These are phyloP conservation scores for Corbicula japonica DNA, from an alignment of 2,888 invertebrate genomes.

Conservation along the genomic window DNA sequence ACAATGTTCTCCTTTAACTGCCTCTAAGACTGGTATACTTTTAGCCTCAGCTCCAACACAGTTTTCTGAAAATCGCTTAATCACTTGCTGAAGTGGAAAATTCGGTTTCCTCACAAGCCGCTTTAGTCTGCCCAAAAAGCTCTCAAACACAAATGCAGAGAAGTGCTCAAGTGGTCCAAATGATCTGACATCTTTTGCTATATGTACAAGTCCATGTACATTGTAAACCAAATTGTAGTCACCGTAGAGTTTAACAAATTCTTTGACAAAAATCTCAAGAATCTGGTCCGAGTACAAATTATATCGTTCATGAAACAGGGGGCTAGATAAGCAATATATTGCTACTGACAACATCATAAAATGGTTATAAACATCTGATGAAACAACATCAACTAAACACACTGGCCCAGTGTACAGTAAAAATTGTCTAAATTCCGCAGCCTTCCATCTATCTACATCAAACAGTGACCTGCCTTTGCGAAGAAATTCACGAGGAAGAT, in stretches of 20 bases:
- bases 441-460: conserved; percentile 76
- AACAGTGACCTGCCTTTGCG: conserved; percentile 66
- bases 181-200: conserved; percentile 79
- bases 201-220: conserved; percentile 83
- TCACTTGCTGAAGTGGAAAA: conserved; percentile 41
- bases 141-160: conserved; percentile 84
- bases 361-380: conserved; percentile 60
- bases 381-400: conserved; percentile 58
- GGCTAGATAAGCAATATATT: conserved; percentile 63
- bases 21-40: conserved; percentile 3
- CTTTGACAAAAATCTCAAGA: conserved; percentile 58
- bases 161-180: conserved; percentile 80
- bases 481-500: conserved; percentile 70
- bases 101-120: conserved; percentile 45
- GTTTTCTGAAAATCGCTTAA: conserved; percentile 44
- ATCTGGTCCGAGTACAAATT: conserved; percentile 52
- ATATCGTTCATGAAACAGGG: conserved; percentile 24
- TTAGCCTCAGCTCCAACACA: background rate
- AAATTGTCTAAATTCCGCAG: conserved; percentile 77
- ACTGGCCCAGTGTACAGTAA: conserved; percentile 74
- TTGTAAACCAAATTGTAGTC: conserved; percentile 81
- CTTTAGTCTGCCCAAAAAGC: conserved; percentile 71
- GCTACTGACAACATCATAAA: conserved; percentile 69
- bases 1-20: conserved; percentile 19
- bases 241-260: conserved; percentile 61